phyloP scores from a whole-genome alignment of 1,140 invertebrate species.

The Battus philenor region DNA sequence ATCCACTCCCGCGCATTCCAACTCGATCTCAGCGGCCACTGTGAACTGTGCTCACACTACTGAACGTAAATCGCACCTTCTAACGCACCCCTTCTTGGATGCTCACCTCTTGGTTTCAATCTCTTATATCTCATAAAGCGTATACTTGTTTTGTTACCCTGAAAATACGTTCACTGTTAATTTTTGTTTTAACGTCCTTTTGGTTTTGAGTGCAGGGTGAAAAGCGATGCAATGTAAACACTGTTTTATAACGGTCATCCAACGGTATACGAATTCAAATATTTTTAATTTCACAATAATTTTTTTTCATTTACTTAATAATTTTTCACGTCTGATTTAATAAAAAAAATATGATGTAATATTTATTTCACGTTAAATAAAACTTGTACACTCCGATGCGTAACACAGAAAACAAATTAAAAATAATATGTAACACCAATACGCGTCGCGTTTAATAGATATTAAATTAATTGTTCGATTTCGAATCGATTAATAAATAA shows the following conservation, averaged over 20 bases:
- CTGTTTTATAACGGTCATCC: too few species aligned
- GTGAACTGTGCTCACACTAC: slow-evolving; percentile 32
- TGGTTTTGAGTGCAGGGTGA: slow-evolving; percentile 17
- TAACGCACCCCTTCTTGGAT: slow-evolving; percentile 12
- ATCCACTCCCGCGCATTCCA: slow-evolving; percentile 69
- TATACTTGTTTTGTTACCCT: slow-evolving; percentile 27
- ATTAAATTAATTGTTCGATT: slow-evolving; percentile 35
- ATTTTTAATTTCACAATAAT: too few species aligned
- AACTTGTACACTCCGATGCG: slow-evolving; percentile 27
- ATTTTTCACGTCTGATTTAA: too few species aligned
- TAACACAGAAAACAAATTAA: slow-evolving; percentile 22
- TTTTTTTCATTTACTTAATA: too few species aligned
- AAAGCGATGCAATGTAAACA: too few species aligned
- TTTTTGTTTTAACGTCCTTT: slow-evolving; percentile 3
- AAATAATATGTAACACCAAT: slow-evolving; percentile 20
- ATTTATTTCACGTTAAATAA: background rate
- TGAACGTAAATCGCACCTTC: slow-evolving; percentile 10
- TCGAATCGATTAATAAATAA: slow-evolving; percentile 40
- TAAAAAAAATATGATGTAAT: background rate
- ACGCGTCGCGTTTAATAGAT: slow-evolving; percentile 31
- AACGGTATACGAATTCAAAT: too few species aligned
- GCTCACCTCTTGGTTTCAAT: background rate
- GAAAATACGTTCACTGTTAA: slow-evolving; percentile 20
- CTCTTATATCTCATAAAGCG: slow-evolving; percentile 18
- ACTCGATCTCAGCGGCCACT: slow-evolving; percentile 57